These are phyloP conservation scores for Hydrozoanthus tunicans DNA, from an alignment of 64 coral and sea anemone genomes.

Conservation along the genomic window DNA sequence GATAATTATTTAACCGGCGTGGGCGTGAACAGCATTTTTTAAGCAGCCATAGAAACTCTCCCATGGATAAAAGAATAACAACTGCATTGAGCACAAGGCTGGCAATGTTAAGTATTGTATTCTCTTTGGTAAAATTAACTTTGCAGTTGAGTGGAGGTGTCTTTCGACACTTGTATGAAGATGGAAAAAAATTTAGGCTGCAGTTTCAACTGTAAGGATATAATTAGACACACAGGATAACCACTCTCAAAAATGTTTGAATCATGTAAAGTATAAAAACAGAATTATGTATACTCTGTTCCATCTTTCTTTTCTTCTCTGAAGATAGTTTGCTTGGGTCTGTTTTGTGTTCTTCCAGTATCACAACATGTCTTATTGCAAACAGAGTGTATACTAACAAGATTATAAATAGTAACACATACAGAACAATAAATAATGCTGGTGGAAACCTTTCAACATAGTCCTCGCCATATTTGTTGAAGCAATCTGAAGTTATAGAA, in stretches of 20 bases:
- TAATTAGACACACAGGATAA: background rate
- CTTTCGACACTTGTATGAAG: background rate
- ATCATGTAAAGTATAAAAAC: slow-evolving; percentile 4
- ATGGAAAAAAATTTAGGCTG: slow-evolving; percentile 8
- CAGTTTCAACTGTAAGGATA: background rate
- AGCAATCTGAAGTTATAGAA: background rate
- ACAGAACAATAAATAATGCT: background rate
- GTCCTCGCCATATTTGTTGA: background rate
- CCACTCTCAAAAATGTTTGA: background rate
- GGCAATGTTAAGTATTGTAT: background rate
- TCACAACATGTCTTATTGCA: background rate
- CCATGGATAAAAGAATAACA: background rate
- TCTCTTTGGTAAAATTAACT: slow-evolving; percentile 25
- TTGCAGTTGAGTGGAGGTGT: slow-evolving; percentile 28
- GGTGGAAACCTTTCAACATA: background rate
- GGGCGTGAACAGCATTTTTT: slow-evolving; percentile 16
- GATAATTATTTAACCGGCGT: background rate
- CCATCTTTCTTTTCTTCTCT: background rate
- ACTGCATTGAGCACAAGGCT: background rate
- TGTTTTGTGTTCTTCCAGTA: background rate
- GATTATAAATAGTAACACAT: background rate
- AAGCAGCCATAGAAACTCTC: background rate
- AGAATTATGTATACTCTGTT: background rate
- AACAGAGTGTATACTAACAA: background rate
- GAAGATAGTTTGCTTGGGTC: background rate